Evolutionary conservation across 2,888 invertebrate species (phyloP).

Genomic region (Drymonia ruficornis): DNA sequence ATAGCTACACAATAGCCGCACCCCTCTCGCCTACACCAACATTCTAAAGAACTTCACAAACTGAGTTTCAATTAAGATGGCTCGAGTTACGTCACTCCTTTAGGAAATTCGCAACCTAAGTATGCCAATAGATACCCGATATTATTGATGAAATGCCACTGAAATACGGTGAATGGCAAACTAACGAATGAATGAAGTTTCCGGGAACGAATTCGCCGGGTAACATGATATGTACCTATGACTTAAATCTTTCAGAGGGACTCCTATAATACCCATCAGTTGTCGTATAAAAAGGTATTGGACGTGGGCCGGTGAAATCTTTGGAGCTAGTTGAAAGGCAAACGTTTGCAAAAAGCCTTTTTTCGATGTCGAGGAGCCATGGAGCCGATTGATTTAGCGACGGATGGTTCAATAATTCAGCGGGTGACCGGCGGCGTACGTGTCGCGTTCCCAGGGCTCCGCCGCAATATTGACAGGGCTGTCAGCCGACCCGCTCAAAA

Average conservation of each 20-base stretch:
- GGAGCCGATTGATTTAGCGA: slow-evolving; percentile 57
- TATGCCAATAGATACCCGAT: slow-evolving; percentile 19
- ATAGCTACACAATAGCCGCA: slow-evolving; percentile 2
- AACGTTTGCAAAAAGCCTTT: slow-evolving; percentile 52
- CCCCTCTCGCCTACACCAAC: slow-evolving; percentile 1
- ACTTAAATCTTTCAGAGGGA: slow-evolving; percentile 20
- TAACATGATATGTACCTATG: slow-evolving; percentile 22
- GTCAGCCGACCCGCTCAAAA: slow-evolving; percentile 17
- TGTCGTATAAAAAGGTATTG: slow-evolving; percentile 39
- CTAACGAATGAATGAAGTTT: slow-evolving; percentile 34
- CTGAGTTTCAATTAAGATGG: slow-evolving; percentile 31
- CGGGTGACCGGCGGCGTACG: slow-evolving; percentile 41
- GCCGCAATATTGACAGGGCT: slow-evolving; percentile 21
- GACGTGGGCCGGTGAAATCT: slow-evolving; percentile 33
- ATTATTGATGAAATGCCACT: slow-evolving; percentile 27
- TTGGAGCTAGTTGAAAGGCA: slow-evolving; percentile 36
- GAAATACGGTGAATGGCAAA: slow-evolving; percentile 16
- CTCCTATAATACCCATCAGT: slow-evolving; percentile 20
- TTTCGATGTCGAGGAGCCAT: slow-evolving; percentile 40
- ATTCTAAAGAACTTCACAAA: slow-evolving; percentile 13
- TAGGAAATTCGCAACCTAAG: slow-evolving; percentile 23
- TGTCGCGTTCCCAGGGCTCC: slow-evolving; percentile 22
- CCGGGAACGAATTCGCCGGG: slow-evolving; percentile 13
- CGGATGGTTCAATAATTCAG: slow-evolving; percentile 65
- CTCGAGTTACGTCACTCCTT: slow-evolving; percentile 5